Evolutionary conservation across 2,797 vertebrate species (phyloP).

Genomic region (Prunella strophiata): DNA sequence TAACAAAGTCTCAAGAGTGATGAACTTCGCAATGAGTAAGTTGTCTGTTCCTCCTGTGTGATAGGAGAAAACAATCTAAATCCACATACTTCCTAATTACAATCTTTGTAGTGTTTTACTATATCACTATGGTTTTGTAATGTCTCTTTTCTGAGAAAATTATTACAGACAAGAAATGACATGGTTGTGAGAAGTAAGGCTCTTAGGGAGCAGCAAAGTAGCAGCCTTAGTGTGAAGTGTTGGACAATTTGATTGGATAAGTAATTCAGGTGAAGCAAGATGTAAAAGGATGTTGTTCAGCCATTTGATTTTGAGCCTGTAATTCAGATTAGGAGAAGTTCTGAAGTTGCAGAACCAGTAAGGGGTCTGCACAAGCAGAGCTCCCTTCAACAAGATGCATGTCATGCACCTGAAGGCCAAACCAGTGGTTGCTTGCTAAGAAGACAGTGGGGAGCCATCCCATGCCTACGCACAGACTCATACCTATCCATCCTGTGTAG

Average conservation of each 20-base stretch:
- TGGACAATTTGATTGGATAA: not conserved
- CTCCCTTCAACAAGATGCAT: fast-evolving
- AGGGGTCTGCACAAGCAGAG: not conserved
- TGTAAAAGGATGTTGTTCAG: not conserved
- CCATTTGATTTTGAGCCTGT: not conserved
- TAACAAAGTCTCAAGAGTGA: not conserved
- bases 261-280: not conserved
- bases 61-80: not conserved
- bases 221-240: fast-evolving
- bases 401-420: not conserved
- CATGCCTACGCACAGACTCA: not conserved
- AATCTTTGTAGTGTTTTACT: not conserved
- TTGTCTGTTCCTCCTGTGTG: not conserved
- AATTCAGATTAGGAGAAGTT: not conserved
- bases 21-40: not conserved
- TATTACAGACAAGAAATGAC: not conserved
- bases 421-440: not conserved
- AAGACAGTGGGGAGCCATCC: not conserved
- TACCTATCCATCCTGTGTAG: too few species aligned
- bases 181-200: not conserved
- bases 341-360: not conserved
- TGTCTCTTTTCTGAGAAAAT: not conserved
- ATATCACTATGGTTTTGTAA: not conserved
- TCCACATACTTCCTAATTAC: not conserved
- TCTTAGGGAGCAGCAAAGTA: not conserved